A percentile compares a stretch with the other conserved stretches of the same genome.
phyloP scores from a whole-genome alignment of 2,797 vertebrate species.

The Lithobates pipiens region DNA sequence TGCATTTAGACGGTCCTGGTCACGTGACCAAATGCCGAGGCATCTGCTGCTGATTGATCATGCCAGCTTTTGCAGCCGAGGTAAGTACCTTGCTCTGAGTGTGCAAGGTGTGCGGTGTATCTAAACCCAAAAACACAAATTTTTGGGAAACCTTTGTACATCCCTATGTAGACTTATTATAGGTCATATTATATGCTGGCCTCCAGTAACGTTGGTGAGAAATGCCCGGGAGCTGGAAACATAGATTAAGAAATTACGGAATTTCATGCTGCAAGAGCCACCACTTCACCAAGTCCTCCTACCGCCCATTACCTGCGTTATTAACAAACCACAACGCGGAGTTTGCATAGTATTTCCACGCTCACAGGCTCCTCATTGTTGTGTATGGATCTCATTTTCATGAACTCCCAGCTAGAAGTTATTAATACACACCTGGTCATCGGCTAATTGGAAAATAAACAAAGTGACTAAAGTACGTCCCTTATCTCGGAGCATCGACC shows the following conservation, averaged over 20 bases:
- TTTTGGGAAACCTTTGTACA: too few species aligned
- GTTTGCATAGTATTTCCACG: neutral
- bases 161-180: too few species aligned
- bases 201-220: too few species aligned
- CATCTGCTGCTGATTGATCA: too few species aligned
- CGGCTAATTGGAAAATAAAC: neutral
- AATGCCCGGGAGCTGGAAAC: neutral
- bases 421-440: neutral
- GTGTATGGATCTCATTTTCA: neutral
- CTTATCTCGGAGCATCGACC: neutral
- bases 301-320: neutral
- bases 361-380: neutral
- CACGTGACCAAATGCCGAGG: too few species aligned
- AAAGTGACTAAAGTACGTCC: neutral
- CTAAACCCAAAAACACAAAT: too few species aligned
- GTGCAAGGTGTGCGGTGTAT: too few species aligned
- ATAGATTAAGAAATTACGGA: neutral
- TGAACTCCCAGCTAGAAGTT: neutral
- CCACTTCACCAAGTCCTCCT: neutral
- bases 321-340: neutral
- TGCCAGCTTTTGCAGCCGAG: too few species aligned
- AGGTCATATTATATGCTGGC: too few species aligned
- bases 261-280: neutral
- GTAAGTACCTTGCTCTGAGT: too few species aligned
- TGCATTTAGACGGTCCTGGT: too few species aligned